phyloP scores from a whole-genome alignment of 2,797 vertebrate species.

The Gambelia wislizenii region DNA sequence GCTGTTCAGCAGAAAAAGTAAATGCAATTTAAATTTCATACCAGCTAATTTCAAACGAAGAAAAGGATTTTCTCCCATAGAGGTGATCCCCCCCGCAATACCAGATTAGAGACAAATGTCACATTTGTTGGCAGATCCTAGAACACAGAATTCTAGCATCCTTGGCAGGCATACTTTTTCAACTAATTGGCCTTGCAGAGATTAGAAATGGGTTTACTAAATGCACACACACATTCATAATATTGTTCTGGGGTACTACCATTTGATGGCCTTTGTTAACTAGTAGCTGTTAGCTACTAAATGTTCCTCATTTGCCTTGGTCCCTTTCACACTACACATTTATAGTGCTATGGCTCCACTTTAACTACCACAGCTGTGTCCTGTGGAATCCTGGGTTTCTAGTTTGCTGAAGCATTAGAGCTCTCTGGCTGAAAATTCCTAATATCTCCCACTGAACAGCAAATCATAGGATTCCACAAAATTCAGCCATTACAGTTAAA shows the following conservation, averaged over 20 bases:
- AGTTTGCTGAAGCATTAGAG: no score
- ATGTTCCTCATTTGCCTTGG: no score
- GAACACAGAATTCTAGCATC: conserved; percentile 27
- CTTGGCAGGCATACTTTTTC: conserved; percentile 1
- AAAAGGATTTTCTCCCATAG: conserved; percentile 49
- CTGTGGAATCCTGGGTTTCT: no score
- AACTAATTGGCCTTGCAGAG: conserved; percentile 48
- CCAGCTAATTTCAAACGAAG: conserved; percentile 56
- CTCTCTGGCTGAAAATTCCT: no score
- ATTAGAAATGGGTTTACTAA: conserved; percentile 43
- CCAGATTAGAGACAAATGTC: conserved; percentile 26
- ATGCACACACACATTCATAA: not conserved
- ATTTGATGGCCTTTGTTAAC: not conserved
- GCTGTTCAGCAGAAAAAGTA: conserved; percentile 55
- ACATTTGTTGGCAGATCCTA: conserved; percentile 45
- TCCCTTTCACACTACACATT: no score
- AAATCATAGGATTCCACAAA: no score
- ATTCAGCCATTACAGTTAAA: no score
- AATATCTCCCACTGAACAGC: no score
- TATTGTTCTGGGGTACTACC: conserved; percentile 1
- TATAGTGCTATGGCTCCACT: no score
- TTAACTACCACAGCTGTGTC: no score
- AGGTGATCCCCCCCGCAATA: conserved; percentile 9
- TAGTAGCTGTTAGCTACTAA: not conserved
- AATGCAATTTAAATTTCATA: conserved; percentile 58